Evolutionary conservation across 2,888 invertebrate genomes (phyloP), one percentile per base, ranked within the genome.

Genomic region (Mythimna ferrago): DNA sequence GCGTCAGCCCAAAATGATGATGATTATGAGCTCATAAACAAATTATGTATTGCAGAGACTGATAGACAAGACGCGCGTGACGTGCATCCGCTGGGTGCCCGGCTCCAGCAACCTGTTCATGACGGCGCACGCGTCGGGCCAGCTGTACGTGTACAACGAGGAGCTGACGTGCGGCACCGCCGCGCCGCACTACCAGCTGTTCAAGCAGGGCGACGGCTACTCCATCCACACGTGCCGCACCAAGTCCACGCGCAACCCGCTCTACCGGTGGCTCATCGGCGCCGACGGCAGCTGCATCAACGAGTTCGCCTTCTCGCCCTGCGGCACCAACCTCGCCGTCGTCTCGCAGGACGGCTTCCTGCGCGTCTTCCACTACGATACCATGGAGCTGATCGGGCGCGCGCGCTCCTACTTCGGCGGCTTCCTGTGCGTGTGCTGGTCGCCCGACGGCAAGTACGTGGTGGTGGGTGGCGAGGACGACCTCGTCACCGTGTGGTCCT

Each of bases 401-500:
- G 99, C 99, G 81, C 97, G 99, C 82, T 99, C 99, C 87, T 99
- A 99, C 94, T 99, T 99, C 94, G 99, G 99, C 66, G 99, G 99
- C 54, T 98, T 99, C 89, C 96, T 99, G 60, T 99, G 99, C 94
- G 99, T 99, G 5, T 98, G 99, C 90, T 99, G 99, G 99, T 99
- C 99, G 14, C 99, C 99, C 0, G 99, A 99, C 93, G 98, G 98
- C 63, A 98, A 98, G 89, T 98, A 99, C 89, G 99, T 99, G 66
- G 99, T 99, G 0, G 99, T 99, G 0, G 99, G 99, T 0, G 99
- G 99, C 6, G 99, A 99, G 94, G 99, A 99, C 95, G 99, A 99
- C 95, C 97, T 99, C 76, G 98, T 99, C 66, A 99, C 99, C 1
- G 98, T 99, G 54, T 99, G 99, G 98, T 99, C 99, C 66, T 98